Base-by-base conservation (phyloP, 2,888 invertebrate species). In the Dicyrtoma fusca region DNA sequence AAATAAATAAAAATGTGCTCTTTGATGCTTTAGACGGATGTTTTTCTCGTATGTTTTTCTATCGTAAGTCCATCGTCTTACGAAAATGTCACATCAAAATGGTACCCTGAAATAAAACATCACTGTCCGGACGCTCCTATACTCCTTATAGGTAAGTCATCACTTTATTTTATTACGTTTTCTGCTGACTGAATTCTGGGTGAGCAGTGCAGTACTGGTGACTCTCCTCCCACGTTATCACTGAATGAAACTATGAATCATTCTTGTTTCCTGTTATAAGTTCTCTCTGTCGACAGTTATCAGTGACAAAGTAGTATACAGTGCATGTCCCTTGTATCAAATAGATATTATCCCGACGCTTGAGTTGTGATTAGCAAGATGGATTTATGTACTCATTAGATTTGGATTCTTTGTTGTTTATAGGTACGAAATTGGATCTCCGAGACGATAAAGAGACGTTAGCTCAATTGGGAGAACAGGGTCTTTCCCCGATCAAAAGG, bases 51-150 rank as follows among this genome's bases (percentile, higher is more conserved):
- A 86, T 99, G 98, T 88, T 99, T 97, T 88, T 97, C 97, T 86
- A 96, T 99, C 81, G 97, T 98, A 81, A 96, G 97, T 85, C 98
- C 98, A 77, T 97, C 97, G 68, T 98, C 98, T 64, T 98, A 97
- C 87, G 98, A 98, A 88, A 99, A 98, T 89, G 97, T 99, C 77
- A 95, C 95, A 83, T 96, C 96, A 80, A 99, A 99, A 87, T 99
- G 98, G 99, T 96, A 96, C 86, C 98, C 98, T 80, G 99, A 99
- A 89, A 97, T 99, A 82, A 96, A 97, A 86, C 98, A 99, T 86
- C 98, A 99, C 85, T 99, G 98, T 87, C 97, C 98, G 76, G 97
- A 98, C 87, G 97, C 97, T 79, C 98, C 98, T 75, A 95, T 99
- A 85, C 94, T 99, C 84, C 89, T 99, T 86, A 97, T 98, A 84